Base-by-base conservation (phyloP, 2,888 invertebrate genomes). In the Tetramorium bicarinatum region DNA sequence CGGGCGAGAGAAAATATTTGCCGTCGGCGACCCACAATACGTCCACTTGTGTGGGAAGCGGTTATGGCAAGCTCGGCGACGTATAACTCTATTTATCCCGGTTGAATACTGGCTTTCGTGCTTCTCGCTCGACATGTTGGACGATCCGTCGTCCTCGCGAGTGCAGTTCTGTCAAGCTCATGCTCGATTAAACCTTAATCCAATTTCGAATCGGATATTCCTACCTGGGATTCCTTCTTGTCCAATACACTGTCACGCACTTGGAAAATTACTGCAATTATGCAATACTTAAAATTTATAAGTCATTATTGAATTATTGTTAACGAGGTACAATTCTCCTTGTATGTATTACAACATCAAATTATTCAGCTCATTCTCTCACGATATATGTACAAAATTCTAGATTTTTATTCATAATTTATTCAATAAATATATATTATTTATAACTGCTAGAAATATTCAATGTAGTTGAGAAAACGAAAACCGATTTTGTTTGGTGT, bases 1-100 rank as follows among this genome's bases (percentile, higher is more conserved):
- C 79, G 66, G 67, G 82, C 79, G 75, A 84, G 75, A 88, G 89
- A 89, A 89, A 91, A 91, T 91, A 91, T 91, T 91, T 91, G 86
- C 85, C 76, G 83, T 83, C 64, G 85, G 59, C 82, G 74, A 61
- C 64, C 87, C 82, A 79, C 84, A 85, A 82, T 85, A 75, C 77
- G 84, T 85, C 80, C 87, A 87, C 85, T 89, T 88, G 83, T 86
- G 85, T 83, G 87, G 85, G 87, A 86, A 88, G 84, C 83, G 66
- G 84, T 84, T 79, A 69, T 72, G 66, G 83, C 76, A 64, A 72
- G 25, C 83, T 59, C 49, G 67, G 67, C 71, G 76, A 76, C 81
- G 76, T 82, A 82, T 81, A 86, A 85, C 86, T 88, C 82, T 83
- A 85, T 87, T 86, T 83, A 87, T 87, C 56, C 79, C 47, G 79